Evolutionary conservation across 2,113 vertebrate genomes (phyloP).

Genomic region (Pteronura brasiliensis): DNA sequence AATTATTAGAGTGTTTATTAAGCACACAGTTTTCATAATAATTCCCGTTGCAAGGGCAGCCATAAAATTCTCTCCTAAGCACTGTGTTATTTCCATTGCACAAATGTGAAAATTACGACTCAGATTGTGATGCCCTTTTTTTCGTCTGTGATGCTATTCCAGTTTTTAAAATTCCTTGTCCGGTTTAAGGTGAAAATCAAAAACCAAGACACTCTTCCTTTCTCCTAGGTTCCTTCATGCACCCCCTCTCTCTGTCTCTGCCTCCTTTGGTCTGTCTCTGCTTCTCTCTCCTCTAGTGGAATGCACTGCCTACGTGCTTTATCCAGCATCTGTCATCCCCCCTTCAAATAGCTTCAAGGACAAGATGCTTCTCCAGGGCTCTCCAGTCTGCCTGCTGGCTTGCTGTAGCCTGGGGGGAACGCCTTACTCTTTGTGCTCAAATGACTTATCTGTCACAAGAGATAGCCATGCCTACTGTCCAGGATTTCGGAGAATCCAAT

Average conservation of each 20-base stretch:
- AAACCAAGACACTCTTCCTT: accelerated
- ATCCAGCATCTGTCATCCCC: accelerated
- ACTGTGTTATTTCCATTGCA: background rate
- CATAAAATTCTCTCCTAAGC: background rate
- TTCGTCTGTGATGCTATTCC: background rate
- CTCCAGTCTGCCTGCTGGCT: background rate
- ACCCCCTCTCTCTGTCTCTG: background rate
- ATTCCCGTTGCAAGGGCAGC: background rate
- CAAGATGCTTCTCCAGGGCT: background rate
- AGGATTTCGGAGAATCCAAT: background rate
- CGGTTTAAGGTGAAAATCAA: background rate
- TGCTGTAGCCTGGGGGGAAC: background rate
- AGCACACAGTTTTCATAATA: background rate
- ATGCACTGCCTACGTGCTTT: accelerated
- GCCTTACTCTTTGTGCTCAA: background rate
- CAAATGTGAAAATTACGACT: background rate
- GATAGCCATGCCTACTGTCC: no score
- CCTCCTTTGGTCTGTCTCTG: background rate
- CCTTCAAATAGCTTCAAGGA: background rate
- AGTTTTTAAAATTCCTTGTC: background rate
- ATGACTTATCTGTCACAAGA: background rate
- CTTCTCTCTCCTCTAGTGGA: background rate
- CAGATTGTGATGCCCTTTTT: background rate
- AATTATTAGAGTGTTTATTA: background rate
- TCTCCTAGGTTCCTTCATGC: accelerated